Percentiles rank a stretch among this genome's conserved stretches.
These are phyloP conservation scores for Papilio aristodemus DNA, from an alignment of 1,140 invertebrate species.

Conservation along the genomic window DNA sequence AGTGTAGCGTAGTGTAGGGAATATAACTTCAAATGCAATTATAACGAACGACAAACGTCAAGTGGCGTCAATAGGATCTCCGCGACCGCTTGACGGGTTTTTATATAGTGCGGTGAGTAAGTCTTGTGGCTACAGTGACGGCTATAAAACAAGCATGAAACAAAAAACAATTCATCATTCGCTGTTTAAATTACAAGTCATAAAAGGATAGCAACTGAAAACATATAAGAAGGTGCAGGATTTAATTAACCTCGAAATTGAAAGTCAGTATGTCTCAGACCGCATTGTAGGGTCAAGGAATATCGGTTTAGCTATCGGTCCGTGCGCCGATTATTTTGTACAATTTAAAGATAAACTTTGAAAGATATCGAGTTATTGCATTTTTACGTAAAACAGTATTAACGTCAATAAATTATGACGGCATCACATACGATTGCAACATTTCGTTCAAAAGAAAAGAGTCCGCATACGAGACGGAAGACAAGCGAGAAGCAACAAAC, in stretches of 20 bases:
- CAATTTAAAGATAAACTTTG: conserved; percentile 24
- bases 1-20: conserved; percentile 36
- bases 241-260: conserved; percentile 64
- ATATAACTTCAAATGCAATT: conserved; percentile 36
- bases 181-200: conserved; percentile 41
- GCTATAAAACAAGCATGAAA: neutral
- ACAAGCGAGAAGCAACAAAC: conserved; percentile 73
- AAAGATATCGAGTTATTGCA: neutral
- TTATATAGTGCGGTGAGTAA: conserved; percentile 15
- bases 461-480: conserved; percentile 72
- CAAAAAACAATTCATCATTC: conserved; percentile 13
- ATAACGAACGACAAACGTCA: conserved; percentile 17
- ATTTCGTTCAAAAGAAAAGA: conserved; percentile 64
- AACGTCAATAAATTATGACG: conserved; percentile 29
- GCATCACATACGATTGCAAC: conserved; percentile 43
- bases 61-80: conserved; percentile 23
- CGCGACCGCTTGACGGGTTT: conserved; percentile 19
- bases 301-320: conserved; percentile 45
- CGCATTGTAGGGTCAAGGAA: conserved; percentile 69
- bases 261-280: conserved; percentile 69
- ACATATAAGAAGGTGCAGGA: conserved; percentile 38
- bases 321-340: conserved; percentile 22
- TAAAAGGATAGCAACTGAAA: conserved; percentile 18
- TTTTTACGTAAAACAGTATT: conserved; percentile 18
- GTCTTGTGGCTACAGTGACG: conserved; percentile 13